Percentiles rank a stretch among this genome's conserved stretches.
These are phyloP conservation scores for Scaptodrosophila lebanonensis DNA, from an alignment of 1,140 invertebrate genomes.

Conservation along the genomic window DNA sequence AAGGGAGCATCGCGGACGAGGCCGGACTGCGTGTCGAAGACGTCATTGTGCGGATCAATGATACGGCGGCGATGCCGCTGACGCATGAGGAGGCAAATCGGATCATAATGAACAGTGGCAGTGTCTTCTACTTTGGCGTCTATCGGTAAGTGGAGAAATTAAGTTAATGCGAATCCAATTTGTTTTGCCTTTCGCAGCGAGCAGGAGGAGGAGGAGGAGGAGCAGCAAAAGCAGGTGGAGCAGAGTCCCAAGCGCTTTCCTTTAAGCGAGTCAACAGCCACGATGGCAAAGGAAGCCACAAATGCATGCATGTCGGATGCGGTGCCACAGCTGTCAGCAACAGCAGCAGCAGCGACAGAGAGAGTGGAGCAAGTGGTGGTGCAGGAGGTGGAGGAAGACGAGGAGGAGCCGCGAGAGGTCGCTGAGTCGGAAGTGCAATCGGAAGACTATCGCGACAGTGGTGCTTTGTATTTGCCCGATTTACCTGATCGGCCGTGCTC, in stretches of 20 bases:
- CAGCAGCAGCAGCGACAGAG: too few relatives aligned
- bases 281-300: slow-evolving; percentile 56
- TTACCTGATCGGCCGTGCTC: slow-evolving; percentile 68
- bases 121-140: slow-evolving; percentile 86
- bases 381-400: slow-evolving; percentile 16
- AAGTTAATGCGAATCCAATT: too few relatives aligned
- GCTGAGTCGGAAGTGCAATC: slow-evolving; percentile 58
- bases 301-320: slow-evolving; percentile 35
- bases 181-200: slow-evolving; percentile 22
- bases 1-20: slow-evolving; percentile 87
- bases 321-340: not conserved
- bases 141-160: slow-evolving; percentile 45
- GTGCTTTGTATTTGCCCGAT: slow-evolving; percentile 50
- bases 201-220: slow-evolving; percentile 42
- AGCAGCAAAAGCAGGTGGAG: slow-evolving; percentile 38
- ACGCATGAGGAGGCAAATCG: slow-evolving; percentile 89
- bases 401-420: too few relatives aligned
- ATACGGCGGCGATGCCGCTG: slow-evolving; percentile 81
- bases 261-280: slow-evolving; percentile 15
- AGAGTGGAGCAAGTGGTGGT: too few relatives aligned
- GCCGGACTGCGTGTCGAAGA: slow-evolving; percentile 90
- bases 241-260: slow-evolving; percentile 42
- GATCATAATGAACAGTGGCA: slow-evolving; percentile 84
- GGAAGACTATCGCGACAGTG: slow-evolving; percentile 30
- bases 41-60: slow-evolving; percentile 87